Conservation (phyloP, 2,797 vertebrate genomes). For the Thripadectes ignobilis region DNA sequence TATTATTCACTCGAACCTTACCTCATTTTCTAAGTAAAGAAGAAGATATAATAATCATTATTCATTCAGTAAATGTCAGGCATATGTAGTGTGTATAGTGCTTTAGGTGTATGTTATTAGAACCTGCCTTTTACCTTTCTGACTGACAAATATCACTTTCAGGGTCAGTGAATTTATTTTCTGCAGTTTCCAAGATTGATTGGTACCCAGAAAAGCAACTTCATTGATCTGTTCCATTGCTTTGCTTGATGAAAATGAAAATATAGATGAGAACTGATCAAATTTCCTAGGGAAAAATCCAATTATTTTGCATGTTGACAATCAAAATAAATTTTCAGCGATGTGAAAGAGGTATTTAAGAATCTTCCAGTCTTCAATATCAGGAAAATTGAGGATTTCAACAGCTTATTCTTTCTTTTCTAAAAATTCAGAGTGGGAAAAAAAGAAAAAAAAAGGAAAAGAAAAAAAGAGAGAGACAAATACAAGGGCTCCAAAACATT, state of each 20-base stretch:
- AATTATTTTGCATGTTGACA: not conserved
- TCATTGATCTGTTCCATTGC: constrained; percentile 8
- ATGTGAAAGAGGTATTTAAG: not conserved
- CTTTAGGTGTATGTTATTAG: constrained; percentile 14
- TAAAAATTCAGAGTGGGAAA: not conserved
- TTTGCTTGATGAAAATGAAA: constrained; percentile 45
- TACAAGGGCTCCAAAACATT: not conserved
- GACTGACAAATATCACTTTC: constrained; percentile 49
- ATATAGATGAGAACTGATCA: not conserved
- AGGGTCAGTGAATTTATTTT: constrained; percentile 39
- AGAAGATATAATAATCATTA: constrained; percentile 24
- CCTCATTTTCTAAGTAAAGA: not conserved
- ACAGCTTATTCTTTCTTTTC: not conserved
- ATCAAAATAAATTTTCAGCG: constrained; percentile 42
- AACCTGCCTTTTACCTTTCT: constrained; percentile 47
- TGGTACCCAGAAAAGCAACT: constrained; percentile 18
- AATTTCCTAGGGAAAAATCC: not conserved
- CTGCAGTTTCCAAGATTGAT: constrained; percentile 5
- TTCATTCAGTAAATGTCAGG: constrained; percentile 30
- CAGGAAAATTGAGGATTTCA: not conserved
- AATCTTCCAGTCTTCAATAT: not conserved
- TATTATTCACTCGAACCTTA: constrained; percentile 13
- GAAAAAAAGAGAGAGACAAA: not conserved
- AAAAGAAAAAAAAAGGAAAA: accelerated
- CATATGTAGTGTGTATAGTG: not conserved